phyloP scores from a whole-genome alignment of 2,797 vertebrate species.

The Poecilia velifera region DNA sequence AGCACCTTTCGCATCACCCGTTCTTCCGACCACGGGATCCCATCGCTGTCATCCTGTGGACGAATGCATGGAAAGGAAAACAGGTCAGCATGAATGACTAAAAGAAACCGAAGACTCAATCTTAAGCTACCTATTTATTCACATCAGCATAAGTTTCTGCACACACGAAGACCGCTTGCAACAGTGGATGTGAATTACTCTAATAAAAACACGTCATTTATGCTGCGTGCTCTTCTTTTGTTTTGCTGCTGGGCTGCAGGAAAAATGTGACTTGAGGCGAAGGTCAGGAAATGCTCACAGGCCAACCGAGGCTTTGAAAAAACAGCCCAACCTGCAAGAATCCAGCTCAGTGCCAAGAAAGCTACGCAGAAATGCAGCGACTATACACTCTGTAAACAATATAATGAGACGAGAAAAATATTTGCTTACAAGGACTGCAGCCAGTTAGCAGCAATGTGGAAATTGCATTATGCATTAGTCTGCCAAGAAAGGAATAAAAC shows the following conservation, averaged over 20 bases:
- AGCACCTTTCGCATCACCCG: conserved; percentile 98
- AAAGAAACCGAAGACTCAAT: neutral
- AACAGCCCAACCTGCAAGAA: neutral
- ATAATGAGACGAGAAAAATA: conserved; percentile 11
- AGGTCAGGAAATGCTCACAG: conserved; percentile 32
- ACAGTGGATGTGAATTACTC: neutral
- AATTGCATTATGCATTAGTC: neutral
- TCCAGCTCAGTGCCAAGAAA: conserved; percentile 12
- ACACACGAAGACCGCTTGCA: neutral
- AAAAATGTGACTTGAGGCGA: conserved; percentile 4
- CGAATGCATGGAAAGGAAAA: conserved; percentile 33
- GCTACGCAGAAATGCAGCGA: neutral
- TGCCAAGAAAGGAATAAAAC: conserved; percentile 9
- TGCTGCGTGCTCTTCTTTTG: conserved; percentile 9
- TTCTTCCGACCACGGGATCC: conserved; percentile 99
- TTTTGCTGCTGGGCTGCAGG: conserved; percentile 15
- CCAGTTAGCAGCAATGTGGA: neutral
- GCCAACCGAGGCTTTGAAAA: conserved; percentile 5
- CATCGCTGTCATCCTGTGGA: conserved; percentile 96
- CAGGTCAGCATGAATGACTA: conserved; percentile 3
- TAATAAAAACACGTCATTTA: neutral
- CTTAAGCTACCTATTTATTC: neutral
- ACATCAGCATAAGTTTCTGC: neutral
- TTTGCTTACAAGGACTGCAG: conserved; percentile 1
- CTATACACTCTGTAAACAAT: neutral